A percentile compares a stretch with the other conserved stretches of the same genome.
phyloP scores from a whole-genome alignment of 2,888 invertebrate genomes.

The Seira ritae region DNA sequence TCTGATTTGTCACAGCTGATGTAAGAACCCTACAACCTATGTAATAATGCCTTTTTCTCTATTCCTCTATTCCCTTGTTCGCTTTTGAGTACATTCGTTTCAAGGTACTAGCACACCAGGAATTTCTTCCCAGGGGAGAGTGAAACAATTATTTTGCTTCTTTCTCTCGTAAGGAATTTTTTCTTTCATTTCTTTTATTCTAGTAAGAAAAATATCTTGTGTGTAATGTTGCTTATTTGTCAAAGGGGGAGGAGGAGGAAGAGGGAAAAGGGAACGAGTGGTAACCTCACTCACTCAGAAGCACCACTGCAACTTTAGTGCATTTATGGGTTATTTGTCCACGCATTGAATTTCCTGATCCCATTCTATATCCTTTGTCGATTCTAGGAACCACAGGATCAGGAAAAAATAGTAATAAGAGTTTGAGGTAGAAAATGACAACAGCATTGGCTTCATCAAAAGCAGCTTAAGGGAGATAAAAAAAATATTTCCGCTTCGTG shows the following conservation, averaged over 20 bases:
- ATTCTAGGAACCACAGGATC: not conserved
- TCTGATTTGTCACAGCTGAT: too few relatives aligned
- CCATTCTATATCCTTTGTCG: not conserved
- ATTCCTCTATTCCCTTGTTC: not conserved
- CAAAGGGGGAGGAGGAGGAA: not conserved
- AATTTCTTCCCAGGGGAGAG: constrained; percentile 29
- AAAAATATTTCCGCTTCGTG: not conserved
- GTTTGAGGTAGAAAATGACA: constrained; percentile 16
- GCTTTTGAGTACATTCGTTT: not conserved
- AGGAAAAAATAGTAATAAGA: not conserved
- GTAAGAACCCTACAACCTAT: too few relatives aligned
- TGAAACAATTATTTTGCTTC: constrained; percentile 29
- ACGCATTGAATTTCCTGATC: not conserved
- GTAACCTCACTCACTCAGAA: too few relatives aligned
- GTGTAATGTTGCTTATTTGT: not conserved
- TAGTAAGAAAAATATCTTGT: too few relatives aligned
- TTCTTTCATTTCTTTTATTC: not conserved
- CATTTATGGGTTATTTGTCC: constrained; percentile 26
- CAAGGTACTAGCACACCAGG: not conserved
- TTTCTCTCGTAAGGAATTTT: constrained; percentile 15
- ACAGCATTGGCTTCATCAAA: constrained; percentile 29
- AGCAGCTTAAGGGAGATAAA: constrained; percentile 23
- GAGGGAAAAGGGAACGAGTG: too few relatives aligned
- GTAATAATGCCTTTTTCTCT: not conserved
- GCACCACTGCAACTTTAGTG: not conserved